These are phyloP conservation scores for Polypterus bichir DNA, from an alignment of 2,113 vertebrate genomes.

Conservation along the genomic window DNA sequence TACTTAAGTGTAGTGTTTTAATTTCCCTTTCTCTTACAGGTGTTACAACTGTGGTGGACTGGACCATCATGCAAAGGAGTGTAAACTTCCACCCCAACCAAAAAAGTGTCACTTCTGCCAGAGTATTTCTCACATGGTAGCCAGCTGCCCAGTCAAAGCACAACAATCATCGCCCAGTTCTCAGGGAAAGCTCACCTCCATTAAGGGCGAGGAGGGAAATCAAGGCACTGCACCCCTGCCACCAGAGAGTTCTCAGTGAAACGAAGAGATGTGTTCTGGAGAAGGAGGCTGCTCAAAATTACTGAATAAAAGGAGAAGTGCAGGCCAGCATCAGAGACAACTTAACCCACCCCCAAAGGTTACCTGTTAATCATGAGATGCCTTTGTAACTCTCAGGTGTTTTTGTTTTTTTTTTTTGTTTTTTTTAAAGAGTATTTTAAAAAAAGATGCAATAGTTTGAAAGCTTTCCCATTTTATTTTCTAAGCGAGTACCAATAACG, in stretches of 20 bases:
- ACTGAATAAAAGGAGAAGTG: conserved; percentile 14
- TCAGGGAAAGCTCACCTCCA: conserved; percentile 69
- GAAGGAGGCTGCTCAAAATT: conserved; percentile 18
- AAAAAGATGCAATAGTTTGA: too few species aligned
- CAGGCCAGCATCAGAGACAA: background rate
- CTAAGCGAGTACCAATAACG: too few species aligned
- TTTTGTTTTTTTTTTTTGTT: too few species aligned
- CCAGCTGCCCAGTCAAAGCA: conserved; percentile 77
- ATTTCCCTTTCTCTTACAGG: conserved; percentile 35
- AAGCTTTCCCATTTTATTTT: too few species aligned
- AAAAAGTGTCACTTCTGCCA: conserved; percentile 98
- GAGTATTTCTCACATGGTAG: conserved; percentile 92
- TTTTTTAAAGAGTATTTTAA: too few species aligned
- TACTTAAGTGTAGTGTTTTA: background rate
- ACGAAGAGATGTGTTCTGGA: conserved; percentile 2
- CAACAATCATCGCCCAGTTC: conserved; percentile 67
- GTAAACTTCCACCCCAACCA: conserved; percentile 91
- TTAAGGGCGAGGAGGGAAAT: conserved; percentile 59
- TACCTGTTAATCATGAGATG: too few species aligned
- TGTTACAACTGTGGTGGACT: conserved; percentile 98
- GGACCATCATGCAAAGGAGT: conserved; percentile 97
- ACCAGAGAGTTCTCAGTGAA: conserved; percentile 61
- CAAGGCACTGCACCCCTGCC: conserved; percentile 44
- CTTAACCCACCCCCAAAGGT: too few species aligned
- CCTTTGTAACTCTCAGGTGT: too few species aligned